These are phyloP conservation scores for Thecophora atra DNA, from an alignment of 2,888 invertebrate species.

Conservation along the genomic window DNA sequence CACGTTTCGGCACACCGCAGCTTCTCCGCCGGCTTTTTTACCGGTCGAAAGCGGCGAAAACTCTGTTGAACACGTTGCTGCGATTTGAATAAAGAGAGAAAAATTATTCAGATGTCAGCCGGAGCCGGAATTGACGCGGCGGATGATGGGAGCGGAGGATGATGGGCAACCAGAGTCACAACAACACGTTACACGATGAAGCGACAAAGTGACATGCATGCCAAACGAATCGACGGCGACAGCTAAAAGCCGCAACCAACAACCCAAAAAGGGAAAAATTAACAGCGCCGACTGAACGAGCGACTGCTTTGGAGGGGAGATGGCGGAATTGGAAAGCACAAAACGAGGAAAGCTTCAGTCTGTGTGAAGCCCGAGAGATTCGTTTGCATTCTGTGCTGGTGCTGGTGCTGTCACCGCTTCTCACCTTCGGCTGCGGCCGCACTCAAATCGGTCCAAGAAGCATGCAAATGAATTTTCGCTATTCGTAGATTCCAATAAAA, in stretches of 20 bases:
- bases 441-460: slow-evolving; percentile 11
- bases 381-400: too few species aligned
- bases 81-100: slow-evolving; percentile 35
- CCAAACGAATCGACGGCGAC: too few species aligned
- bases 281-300: neutral
- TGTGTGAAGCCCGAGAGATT: too few species aligned
- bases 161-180: neutral
- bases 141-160: slow-evolving; percentile 4
- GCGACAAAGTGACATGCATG: slow-evolving; percentile 27
- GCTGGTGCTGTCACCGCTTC: neutral
- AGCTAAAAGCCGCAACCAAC: neutral
- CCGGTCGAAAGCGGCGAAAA: neutral
- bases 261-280: neutral
- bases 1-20: neutral
- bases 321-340: neutral
- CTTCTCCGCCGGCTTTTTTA: neutral
- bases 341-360: neutral
- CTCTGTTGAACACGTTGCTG: neutral
- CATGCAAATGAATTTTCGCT: slow-evolving; percentile 27
- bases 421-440: neutral
- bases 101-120: slow-evolving; percentile 34
- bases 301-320: neutral
- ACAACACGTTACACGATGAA: neutral
- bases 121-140: slow-evolving; percentile 8
- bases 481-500: neutral